Evolutionary conservation across 2,797 vertebrate genomes (phyloP), one percentile per base, ranked within the genome.

Genomic region (Cottoperca gobio): DNA sequence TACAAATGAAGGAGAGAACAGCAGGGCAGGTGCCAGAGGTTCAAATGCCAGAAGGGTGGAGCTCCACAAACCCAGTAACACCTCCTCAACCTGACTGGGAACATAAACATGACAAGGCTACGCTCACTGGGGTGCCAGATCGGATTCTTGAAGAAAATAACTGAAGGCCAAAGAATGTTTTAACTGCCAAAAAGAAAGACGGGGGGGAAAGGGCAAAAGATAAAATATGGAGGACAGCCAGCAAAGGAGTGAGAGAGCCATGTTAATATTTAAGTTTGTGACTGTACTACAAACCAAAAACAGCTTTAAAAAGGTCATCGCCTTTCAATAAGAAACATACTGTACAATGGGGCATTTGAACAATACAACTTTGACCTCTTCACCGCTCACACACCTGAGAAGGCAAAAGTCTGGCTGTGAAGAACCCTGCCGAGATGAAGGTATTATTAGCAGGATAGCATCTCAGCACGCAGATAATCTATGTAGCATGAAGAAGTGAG

Each of bases 81-180:
- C 45, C 76, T 75, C 55, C 55, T 46, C 54, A 78, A 81, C 62
- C 73, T 71, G 78, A 81, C 80, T 45, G 31, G 43, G 65, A 87
- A 85, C 73, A 79, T 74, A 88, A 90, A 88, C 73, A 87, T 48
- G 58, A 64, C 55, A 48, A 40, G 58, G 73, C 68, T 48, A 39
- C 0, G 33, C 84, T 83, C 80, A 1, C 54, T 4, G 35, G 85
- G 88, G 82, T 60, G 83, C 82, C 76, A 79, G 85, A 88, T 91
- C 76, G 82, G 62, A 83, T 89, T 89, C 63, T 64, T 43, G 24
- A 76, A 39, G 76, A 80, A 78, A 86, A 86, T 67, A 84, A 66
- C 70, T 48, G 59, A 69, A 69, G 57, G 65, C 24, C 10, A 43
- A 55, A 64, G 62, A 78, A 81, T 79, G 54, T 62, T 31, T 70